Evolutionary conservation across 2,113 vertebrate genomes (phyloP).

Genomic region (Serilophus lunatus): DNA sequence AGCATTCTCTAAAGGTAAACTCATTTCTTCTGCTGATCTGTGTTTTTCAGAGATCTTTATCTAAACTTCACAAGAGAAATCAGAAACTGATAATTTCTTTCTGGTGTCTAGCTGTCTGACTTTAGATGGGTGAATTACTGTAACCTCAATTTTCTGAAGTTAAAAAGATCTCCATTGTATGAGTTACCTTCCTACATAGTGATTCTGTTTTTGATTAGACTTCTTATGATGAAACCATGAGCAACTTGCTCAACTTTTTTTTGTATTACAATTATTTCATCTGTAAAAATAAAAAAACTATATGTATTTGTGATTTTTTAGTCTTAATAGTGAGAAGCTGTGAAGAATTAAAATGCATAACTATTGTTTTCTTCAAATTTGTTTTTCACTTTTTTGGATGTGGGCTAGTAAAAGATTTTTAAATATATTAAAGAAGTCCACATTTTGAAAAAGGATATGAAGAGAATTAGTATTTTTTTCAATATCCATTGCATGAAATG

Average conservation of each 20-base stretch:
- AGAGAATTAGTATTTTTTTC: too few species aligned
- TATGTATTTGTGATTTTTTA: neutral
- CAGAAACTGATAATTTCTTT: neutral
- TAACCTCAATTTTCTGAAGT: neutral
- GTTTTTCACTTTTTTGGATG: neutral
- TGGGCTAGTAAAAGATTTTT: neutral
- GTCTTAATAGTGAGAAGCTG: neutral
- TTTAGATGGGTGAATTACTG: neutral
- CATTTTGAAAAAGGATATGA: neutral
- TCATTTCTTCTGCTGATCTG: neutral
- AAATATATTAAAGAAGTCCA: neutral
- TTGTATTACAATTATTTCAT: neutral
- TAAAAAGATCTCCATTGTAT: neutral
- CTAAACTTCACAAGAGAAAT: neutral
- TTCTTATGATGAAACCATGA: neutral
- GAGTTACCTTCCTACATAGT: neutral
- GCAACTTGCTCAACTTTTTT: neutral
- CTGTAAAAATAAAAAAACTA: neutral
- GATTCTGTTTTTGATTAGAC: neutral
- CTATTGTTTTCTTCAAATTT: neutral
- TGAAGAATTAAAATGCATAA: neutral
- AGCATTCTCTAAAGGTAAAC: neutral
- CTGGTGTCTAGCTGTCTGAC: neutral
- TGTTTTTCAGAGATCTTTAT: neutral
- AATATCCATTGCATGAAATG: fast-evolving